Percentiles rank a stretch among this genome's conserved stretches.
Conservation (phyloP, 2,797 vertebrate species). For the Parauchenoglanis ngamensis region DNA sequence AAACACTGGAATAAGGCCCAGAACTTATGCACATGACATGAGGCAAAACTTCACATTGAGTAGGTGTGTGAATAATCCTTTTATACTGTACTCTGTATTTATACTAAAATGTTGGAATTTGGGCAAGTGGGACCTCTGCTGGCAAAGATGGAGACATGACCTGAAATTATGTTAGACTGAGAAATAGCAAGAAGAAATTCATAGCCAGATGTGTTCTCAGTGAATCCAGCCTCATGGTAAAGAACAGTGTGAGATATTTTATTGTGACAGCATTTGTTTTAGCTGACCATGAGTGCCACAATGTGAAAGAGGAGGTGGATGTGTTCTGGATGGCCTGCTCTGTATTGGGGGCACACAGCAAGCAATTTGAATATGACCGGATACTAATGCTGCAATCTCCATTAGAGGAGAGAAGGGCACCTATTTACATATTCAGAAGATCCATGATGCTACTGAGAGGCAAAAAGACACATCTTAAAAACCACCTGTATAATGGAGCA, state of each 20-base stretch:
- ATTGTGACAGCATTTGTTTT: background rate
- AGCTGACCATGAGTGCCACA: background rate
- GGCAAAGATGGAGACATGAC: background rate
- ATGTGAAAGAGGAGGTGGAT: background rate
- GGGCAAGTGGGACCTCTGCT: constrained; percentile 2
- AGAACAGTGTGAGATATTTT: background rate
- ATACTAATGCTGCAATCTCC: background rate
- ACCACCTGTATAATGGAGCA: background rate
- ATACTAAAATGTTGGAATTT: too few species aligned
- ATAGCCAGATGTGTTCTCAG: background rate
- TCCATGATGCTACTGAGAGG: background rate
- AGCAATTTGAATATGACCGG: background rate
- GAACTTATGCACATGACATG: background rate
- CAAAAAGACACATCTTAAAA: background rate
- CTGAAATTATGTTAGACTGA: background rate
- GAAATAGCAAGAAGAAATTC: background rate
- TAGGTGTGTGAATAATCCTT: background rate
- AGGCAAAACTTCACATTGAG: background rate
- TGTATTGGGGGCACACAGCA: background rate
- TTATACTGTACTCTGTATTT: too few species aligned
- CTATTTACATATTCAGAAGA: constrained; percentile 3
- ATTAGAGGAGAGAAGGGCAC: background rate
- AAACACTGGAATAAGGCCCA: background rate
- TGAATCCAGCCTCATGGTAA: background rate
- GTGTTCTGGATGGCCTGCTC: background rate